Percentiles rank a stretch among this genome's conserved stretches.
Evolutionary conservation across 2,797 vertebrate species (phyloP).

Genomic region (Pangasius mekongensis): DNA sequence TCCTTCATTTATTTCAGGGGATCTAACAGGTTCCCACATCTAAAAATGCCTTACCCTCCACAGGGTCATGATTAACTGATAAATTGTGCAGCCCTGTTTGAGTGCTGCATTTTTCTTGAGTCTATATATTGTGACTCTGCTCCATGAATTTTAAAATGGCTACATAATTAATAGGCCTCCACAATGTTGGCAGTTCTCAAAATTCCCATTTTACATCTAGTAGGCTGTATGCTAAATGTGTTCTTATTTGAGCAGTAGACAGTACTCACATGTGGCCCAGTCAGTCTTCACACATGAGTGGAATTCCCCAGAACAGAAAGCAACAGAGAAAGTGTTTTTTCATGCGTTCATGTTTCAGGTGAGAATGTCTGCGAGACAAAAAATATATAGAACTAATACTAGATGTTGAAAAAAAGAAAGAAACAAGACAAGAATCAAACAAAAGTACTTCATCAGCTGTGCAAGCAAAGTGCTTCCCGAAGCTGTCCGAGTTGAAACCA

Average conservation of each 20-base stretch:
- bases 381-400: neutral
- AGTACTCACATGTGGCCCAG: neutral
- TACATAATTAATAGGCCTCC: neutral
- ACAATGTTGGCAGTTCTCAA: neutral
- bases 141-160: neutral
- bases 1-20: neutral
- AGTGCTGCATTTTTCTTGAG: neutral
- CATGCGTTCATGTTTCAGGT: neutral
- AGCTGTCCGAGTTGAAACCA: neutral
- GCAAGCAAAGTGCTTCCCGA: neutral
- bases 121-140: neutral
- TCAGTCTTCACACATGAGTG: neutral
- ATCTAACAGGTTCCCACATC: neutral
- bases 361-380: neutral
- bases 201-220: neutral
- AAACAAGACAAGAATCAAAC: neutral
- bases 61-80: neutral
- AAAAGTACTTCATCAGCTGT: neutral
- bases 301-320: conserved; percentile 21
- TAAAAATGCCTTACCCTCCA: neutral
- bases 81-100: neutral
- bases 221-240: neutral
- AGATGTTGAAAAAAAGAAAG: neutral
- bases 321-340: neutral
- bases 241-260: neutral